Percentiles rank a stretch among this genome's conserved stretches.
Conservation (phyloP, 2,113 vertebrate genomes). For the Scophthalmus maximus region DNA sequence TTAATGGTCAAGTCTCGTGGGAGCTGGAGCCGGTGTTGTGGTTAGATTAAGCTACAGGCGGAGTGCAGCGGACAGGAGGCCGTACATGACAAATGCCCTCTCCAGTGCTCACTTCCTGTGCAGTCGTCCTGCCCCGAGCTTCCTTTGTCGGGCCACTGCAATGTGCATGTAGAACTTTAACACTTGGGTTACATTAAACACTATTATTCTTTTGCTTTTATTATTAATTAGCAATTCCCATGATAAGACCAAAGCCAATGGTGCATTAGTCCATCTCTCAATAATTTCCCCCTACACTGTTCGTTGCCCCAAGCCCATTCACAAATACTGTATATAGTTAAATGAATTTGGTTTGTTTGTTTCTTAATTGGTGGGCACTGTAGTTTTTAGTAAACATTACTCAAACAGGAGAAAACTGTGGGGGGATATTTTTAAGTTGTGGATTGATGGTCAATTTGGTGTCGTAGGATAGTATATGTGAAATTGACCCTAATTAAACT, state of each 20-base stretch:
- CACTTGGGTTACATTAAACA: not conserved
- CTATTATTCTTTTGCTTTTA: not conserved
- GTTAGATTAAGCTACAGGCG: constrained; percentile 45
- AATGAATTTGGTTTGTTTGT: too few species aligned
- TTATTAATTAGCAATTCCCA: not conserved
- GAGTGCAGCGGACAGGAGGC: constrained; percentile 52
- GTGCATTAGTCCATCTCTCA: not conserved
- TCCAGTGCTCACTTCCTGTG: constrained; percentile 67
- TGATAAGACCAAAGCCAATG: not conserved
- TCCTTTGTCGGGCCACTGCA: constrained; percentile 51
- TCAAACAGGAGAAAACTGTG: too few species aligned
- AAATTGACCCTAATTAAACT: too few species aligned
- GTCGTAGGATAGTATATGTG: too few species aligned
- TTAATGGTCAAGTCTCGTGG: constrained; percentile 25
- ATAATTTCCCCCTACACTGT: too few species aligned
- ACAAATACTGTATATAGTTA: too few species aligned
- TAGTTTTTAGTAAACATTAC: too few species aligned
- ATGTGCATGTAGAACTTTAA: not conserved
- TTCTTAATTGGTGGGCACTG: too few species aligned
- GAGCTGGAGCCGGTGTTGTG: constrained; percentile 43
- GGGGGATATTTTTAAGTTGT: too few species aligned
- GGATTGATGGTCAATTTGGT: too few species aligned
- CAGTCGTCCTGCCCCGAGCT: constrained; percentile 31
- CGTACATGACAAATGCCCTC: constrained; percentile 59
- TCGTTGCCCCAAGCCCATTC: too few species aligned